phyloP scores from a whole-genome alignment of 2,797 vertebrate genomes.

The Mus minutoides region DNA sequence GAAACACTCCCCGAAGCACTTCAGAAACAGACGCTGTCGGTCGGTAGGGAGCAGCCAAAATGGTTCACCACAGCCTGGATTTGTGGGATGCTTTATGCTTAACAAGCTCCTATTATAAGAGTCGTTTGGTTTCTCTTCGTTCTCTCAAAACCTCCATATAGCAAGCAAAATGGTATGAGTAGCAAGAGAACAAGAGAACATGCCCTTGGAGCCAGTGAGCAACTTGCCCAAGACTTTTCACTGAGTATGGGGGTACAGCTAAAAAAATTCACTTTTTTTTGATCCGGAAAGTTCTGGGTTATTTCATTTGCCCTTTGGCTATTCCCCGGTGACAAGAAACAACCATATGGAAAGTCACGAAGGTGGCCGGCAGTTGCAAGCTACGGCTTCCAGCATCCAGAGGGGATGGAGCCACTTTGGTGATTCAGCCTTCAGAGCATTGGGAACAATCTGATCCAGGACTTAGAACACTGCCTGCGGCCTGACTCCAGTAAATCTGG shows the following conservation, averaged over 20 bases:
- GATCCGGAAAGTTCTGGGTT: not conserved
- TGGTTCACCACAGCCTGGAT: not conserved
- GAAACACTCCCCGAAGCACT: not conserved
- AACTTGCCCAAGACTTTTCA: not conserved
- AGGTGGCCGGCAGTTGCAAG: not conserved
- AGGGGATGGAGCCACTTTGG: not conserved
- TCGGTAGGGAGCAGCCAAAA: not conserved
- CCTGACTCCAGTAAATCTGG: not conserved
- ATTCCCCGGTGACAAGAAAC: not conserved
- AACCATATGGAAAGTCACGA: not conserved
- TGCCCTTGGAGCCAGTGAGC: not conserved
- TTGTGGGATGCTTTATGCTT: not conserved
- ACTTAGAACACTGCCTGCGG: not conserved
- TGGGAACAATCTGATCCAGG: not conserved
- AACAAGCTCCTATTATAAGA: not conserved
- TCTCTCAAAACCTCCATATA: not conserved
- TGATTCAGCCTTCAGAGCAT: not conserved
- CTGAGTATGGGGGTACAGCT: not conserved
- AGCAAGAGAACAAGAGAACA: not conserved
- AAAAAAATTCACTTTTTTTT: not conserved
- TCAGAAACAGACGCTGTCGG: not conserved
- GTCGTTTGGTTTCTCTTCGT: not conserved
- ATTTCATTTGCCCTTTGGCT: not conserved
- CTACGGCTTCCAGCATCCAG: not conserved
- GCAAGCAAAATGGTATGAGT: not conserved